A percentile compares a stretch with the other conserved stretches of the same genome.
These are phyloP conservation scores for Penaeus monodon DNA, from an alignment of 2,888 invertebrate species.

Conservation along the genomic window DNA sequence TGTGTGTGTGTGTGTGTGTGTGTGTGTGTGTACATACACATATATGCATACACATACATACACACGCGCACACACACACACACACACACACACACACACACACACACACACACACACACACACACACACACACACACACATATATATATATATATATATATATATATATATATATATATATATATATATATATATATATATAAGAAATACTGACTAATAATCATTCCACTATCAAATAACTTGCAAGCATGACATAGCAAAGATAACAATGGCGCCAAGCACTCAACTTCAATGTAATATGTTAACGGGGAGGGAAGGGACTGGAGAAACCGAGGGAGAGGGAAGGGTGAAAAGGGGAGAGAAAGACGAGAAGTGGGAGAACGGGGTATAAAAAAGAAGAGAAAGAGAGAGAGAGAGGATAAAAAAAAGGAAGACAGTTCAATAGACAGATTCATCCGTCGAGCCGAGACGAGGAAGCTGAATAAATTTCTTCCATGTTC, in stretches of 20 bases:
- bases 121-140: constrained; percentile 6
- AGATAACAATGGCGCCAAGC: not conserved
- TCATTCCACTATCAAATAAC: too few relatives aligned
- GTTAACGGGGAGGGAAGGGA: not conserved
- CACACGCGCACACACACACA: not conserved
- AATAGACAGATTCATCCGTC: too few relatives aligned
- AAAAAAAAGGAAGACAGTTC: not conserved
- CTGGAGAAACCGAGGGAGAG: not conserved
- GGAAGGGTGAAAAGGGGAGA: not conserved
- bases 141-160: not conserved
- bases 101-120: constrained; percentile 26
- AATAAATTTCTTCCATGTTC: too few relatives aligned
- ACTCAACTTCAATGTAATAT: too few relatives aligned
- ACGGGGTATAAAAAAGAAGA: not conserved
- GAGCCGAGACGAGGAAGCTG: too few relatives aligned
- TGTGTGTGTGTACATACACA: not conserved
- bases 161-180: not conserved
- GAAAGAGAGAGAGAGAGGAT: not conserved
- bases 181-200: not conserved
- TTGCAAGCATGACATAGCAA: not conserved
- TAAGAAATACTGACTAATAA: too few relatives aligned
- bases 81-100: constrained; percentile 12
- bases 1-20: not conserved
- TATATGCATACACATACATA: constrained; percentile 8
- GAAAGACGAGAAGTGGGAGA: not conserved